Conservation (phyloP, 2,113 vertebrate genomes). For the Emydura subglobosa region DNA sequence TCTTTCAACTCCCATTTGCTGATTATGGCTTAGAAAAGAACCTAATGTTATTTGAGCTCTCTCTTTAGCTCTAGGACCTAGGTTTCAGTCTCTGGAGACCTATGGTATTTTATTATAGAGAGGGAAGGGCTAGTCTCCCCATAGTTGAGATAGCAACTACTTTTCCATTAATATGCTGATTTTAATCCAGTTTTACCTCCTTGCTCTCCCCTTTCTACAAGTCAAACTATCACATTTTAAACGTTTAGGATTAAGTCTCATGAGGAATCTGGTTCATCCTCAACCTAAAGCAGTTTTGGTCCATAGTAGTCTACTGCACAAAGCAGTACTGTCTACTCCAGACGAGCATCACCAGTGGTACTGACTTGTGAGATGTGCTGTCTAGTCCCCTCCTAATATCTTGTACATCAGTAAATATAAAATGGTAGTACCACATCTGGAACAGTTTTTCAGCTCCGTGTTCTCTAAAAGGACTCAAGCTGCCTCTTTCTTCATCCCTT, state of each 20-base stretch:
- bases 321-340: neutral
- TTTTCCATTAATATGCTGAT: neutral
- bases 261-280: neutral
- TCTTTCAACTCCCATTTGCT: neutral
- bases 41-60: neutral
- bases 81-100: neutral
- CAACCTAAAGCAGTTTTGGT: neutral
- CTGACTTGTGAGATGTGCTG: neutral
- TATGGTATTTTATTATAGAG: neutral
- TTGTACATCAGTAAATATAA: neutral
- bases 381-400: neutral
- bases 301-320: neutral
- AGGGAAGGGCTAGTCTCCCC: neutral
- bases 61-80: neutral
- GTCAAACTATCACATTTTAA: neutral
- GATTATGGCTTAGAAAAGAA: neutral
- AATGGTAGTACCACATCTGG: neutral
- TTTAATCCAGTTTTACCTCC: neutral
- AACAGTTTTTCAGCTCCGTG: too few species aligned
- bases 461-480: too few species aligned
- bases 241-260: neutral
- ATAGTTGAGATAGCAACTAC: neutral
- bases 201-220: neutral
- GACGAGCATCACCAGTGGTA: neutral
- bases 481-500: too few species aligned